phyloP scores from a whole-genome alignment of 2,888 invertebrate genomes.

The Temnothorax ravouxi region DNA sequence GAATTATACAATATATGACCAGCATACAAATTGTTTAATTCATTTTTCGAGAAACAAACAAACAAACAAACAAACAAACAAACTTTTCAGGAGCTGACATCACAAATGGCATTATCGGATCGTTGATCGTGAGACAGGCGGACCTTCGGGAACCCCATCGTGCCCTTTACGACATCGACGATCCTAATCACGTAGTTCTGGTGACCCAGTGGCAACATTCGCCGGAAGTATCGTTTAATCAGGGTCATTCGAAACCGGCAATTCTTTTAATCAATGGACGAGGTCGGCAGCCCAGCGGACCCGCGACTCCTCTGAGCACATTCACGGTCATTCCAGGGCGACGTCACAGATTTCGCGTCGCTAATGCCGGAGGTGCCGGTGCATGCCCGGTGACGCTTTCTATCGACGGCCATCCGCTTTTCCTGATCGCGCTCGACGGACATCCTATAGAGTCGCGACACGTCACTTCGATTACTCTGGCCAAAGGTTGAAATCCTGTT shows the following conservation, averaged over 20 bases:
- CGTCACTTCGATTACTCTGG: conserved; percentile 88
- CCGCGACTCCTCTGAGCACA: conserved; percentile 80
- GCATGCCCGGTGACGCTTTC: conserved; percentile 91
- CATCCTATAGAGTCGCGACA: conserved; percentile 89
- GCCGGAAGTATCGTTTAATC: conserved; percentile 80
- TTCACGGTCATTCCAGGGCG: conserved; percentile 89
- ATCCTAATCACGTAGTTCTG: conserved; percentile 90
- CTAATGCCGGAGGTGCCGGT: conserved; percentile 90
- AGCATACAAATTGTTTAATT: background rate
- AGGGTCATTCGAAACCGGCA: conserved; percentile 87
- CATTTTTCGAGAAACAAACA: background rate
- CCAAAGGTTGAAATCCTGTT: conserved; percentile 87
- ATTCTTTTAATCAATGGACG: conserved; percentile 90
- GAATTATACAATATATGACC: background rate
- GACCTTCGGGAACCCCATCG: conserved; percentile 88
- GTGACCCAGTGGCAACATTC: conserved; percentile 91
- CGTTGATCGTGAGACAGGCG: conserved; percentile 90
- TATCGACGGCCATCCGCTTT: conserved; percentile 89
- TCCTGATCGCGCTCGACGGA: conserved; percentile 92
- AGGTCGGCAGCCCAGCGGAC: conserved; percentile 87
- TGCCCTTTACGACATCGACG: conserved; percentile 91
- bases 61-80: no score
- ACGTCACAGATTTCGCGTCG: conserved; percentile 90
- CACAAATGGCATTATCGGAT: conserved; percentile 91
- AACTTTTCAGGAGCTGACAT: conserved; percentile 88